Percentiles rank a stretch among this genome's conserved stretches.
These are phyloP conservation scores for Ptychobarbus kaznakovi DNA, from an alignment of 2,797 vertebrate genomes.

Conservation along the genomic window DNA sequence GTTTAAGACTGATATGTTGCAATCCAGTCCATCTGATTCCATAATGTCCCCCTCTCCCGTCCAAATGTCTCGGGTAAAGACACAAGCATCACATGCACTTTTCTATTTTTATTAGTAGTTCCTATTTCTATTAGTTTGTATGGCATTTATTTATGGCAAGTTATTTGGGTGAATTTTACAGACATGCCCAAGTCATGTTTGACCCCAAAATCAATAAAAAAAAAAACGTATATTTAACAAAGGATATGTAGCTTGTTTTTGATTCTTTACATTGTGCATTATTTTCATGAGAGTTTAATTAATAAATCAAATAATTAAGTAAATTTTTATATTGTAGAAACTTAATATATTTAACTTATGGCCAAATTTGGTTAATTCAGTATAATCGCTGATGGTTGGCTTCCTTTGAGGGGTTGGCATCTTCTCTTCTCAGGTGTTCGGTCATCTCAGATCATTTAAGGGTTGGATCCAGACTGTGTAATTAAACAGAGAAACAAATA, in stretches of 20 bases:
- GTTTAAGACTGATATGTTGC: conserved; percentile 91
- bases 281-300: neutral
- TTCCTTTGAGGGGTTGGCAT: too few relatives aligned
- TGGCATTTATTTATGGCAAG: neutral
- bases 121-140: neutral
- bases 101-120: neutral
- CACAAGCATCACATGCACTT: neutral
- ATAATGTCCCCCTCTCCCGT: conserved; percentile 85
- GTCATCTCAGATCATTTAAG: too few relatives aligned
- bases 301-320: neutral
- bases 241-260: neutral
- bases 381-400: too few relatives aligned
- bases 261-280: neutral
- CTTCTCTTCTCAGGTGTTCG: too few relatives aligned
- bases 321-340: too few relatives aligned
- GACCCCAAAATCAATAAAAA: neutral
- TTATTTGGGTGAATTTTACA: neutral
- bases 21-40: conserved; percentile 80
- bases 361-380: too few relatives aligned
- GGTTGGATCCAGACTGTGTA: too few relatives aligned
- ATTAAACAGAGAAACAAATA: too few relatives aligned
- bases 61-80: conserved; percentile 82
- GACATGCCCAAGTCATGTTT: neutral
- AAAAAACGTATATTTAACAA: neutral
- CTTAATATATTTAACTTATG: too few relatives aligned